phyloP scores from a whole-genome alignment of 1,140 invertebrate genomes.

The Gryon sp. region DNA sequence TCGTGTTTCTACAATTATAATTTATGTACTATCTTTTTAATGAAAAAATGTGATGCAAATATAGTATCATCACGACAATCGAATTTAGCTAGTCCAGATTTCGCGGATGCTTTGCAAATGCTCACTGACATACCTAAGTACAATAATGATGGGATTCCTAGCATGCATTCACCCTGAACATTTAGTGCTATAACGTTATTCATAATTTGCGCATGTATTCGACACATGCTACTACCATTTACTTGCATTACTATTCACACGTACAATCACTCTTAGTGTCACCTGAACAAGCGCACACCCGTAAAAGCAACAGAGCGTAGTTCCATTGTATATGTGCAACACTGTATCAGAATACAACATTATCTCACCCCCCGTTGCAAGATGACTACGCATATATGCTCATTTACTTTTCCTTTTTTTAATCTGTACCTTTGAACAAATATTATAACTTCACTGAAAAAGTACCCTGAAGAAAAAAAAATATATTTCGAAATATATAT shows the following conservation, averaged over 20 bases:
- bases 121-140: constrained; percentile 23
- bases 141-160: constrained; percentile 71
- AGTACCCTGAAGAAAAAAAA: no score
- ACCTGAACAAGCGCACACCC: constrained; percentile 66
- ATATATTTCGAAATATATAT: no score
- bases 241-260: constrained; percentile 42
- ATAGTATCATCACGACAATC: no score
- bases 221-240: constrained; percentile 39
- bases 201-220: constrained; percentile 34
- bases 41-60: no score
- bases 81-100: constrained; percentile 18
- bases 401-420: no score
- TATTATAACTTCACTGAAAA: no score
- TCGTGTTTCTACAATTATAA: no score
- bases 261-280: constrained; percentile 32
- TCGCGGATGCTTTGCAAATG: not conserved
- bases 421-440: no score
- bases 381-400: constrained; percentile 43
- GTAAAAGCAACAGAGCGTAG: constrained; percentile 75
- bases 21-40: no score
- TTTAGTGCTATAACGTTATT: constrained; percentile 63
- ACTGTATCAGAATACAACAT: constrained; percentile 69
- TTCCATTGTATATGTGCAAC: constrained; percentile 76
- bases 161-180: constrained; percentile 77
- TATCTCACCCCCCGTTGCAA: constrained; percentile 51